A percentile compares a stretch with the other conserved stretches of the same genome.
phyloP scores from a whole-genome alignment of 2,113 vertebrate species.

The Dipodomys stephensi region DNA sequence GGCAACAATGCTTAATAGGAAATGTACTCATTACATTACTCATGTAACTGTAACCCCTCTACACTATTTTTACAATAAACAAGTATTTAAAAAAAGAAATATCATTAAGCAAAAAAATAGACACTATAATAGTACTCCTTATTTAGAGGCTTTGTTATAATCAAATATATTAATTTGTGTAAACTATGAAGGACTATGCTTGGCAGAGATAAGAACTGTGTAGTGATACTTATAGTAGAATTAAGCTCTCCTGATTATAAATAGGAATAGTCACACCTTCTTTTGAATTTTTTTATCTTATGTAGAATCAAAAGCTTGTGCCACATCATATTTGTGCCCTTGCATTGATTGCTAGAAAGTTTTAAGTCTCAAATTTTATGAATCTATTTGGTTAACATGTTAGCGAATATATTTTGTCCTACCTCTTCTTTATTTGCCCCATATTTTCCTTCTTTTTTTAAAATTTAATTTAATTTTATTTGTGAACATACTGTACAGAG shows the following conservation, averaged over 20 bases:
- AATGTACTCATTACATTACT: too few relatives aligned
- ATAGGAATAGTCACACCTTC: background rate
- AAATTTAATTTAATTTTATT: too few relatives aligned
- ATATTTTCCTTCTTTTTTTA: background rate
- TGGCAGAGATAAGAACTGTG: background rate
- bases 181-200: background rate
- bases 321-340: background rate
- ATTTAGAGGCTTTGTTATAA: constrained; percentile 9
- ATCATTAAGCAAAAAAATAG: background rate
- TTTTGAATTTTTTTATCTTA: background rate
- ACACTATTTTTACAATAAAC: too few relatives aligned
- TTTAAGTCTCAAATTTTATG: background rate
- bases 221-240: background rate
- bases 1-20: too few relatives aligned
- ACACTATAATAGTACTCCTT: background rate
- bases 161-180: constrained; percentile 8
- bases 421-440: background rate
- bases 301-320: constrained; percentile 23
- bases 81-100: too few relatives aligned
- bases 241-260: background rate
- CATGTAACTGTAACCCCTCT: too few relatives aligned
- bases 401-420: background rate
- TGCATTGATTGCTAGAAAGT: constrained; percentile 10
- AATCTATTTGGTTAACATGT: background rate
- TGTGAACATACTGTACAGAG: too few relatives aligned